Percentiles rank a stretch among this genome's conserved stretches.
These are phyloP conservation scores for Drosophila novamexicana DNA, from an alignment of 1,140 invertebrate genomes.

Conservation along the genomic window DNA sequence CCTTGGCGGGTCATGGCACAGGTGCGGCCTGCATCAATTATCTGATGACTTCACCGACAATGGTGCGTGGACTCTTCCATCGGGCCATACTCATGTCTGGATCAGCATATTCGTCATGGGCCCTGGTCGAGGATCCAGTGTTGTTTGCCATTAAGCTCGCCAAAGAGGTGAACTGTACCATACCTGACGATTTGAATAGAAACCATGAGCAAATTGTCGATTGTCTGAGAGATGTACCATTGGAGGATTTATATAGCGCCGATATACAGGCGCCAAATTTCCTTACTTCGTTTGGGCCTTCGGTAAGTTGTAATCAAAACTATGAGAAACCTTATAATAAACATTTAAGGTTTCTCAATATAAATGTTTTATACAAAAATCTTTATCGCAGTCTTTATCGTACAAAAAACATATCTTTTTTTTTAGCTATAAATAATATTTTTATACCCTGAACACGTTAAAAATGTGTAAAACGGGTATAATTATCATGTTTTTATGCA, in stretches of 20 bases:
- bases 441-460: too few species aligned
- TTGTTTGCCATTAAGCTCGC: constrained; percentile 94
- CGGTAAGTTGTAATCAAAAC: constrained; percentile 48
- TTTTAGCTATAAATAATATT: too few species aligned
- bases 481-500: too few species aligned
- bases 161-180: constrained; percentile 93
- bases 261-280: constrained; percentile 93
- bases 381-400: too few species aligned
- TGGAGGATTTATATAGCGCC: constrained; percentile 91
- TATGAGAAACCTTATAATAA: too few species aligned
- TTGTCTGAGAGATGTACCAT: constrained; percentile 90
- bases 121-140: constrained; percentile 94
- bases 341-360: too few species aligned
- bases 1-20: constrained; percentile 96
- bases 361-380: too few species aligned
- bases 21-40: constrained; percentile 98
- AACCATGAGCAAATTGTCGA: constrained; percentile 93
- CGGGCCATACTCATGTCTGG: constrained; percentile 95
- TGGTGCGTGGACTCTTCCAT: constrained; percentile 95
- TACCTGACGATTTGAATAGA: constrained; percentile 90
- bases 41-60: constrained; percentile 96
- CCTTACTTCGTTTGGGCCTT: constrained; percentile 82
- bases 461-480: too few species aligned
- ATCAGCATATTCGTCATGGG: constrained; percentile 97
- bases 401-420: too few species aligned